Evolutionary conservation across 2,113 vertebrate genomes (phyloP).

Genomic region (Alexandromys fortis): DNA sequence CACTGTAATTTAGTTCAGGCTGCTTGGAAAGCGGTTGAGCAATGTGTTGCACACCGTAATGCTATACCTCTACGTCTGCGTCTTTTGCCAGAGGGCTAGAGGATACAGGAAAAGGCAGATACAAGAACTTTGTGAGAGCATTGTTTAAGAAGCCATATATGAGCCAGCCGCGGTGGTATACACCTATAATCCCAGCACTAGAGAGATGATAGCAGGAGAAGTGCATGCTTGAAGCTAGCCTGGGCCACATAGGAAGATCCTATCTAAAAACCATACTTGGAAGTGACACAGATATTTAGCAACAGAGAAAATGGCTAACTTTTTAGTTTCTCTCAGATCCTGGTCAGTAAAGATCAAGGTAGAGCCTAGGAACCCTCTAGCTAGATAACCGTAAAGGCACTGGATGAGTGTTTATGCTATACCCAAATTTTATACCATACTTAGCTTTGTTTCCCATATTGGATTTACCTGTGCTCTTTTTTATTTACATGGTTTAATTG

Average conservation of each 20-base stretch:
- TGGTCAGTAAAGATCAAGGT: constrained; percentile 51
- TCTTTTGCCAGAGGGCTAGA: constrained; percentile 20
- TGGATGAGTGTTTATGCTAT: background rate
- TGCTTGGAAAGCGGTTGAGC: background rate
- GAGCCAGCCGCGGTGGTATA: background rate
- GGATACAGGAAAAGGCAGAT: background rate
- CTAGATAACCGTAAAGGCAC: background rate
- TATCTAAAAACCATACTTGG: background rate
- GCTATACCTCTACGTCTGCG: background rate
- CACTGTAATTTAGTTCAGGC: background rate
- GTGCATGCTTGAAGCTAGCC: background rate
- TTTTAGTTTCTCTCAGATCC: background rate
- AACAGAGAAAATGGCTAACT: background rate
- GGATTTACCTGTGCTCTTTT: background rate
- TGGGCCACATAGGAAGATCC: background rate
- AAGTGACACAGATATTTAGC: constrained; percentile 17
- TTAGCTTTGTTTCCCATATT: constrained; percentile 30
- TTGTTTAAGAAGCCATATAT: constrained; percentile 10
- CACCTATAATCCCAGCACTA: background rate
- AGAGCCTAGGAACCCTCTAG: background rate
- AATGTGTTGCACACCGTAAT: background rate
- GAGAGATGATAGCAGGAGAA: background rate
- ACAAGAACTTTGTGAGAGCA: constrained; percentile 26
- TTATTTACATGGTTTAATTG: background rate
- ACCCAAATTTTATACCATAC: background rate